Conservation (phyloP, 2,113 vertebrate genomes). For the Entelurus aequoreus region DNA sequence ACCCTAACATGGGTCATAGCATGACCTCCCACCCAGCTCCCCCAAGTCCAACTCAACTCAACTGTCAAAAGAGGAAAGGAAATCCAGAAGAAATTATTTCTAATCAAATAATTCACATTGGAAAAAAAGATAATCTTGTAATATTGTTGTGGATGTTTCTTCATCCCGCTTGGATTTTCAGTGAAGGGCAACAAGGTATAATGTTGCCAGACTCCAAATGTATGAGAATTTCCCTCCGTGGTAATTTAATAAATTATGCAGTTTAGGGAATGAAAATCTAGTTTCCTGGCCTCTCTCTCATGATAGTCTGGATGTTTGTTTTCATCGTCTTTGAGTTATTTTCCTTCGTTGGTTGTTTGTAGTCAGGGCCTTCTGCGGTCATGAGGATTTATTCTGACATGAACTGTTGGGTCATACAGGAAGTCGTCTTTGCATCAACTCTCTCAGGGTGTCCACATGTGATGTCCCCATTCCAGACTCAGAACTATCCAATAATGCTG, state of each 20-base stretch:
- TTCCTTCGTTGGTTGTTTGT: slow-evolving; percentile 68
- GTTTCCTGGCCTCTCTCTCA: slow-evolving; percentile 43
- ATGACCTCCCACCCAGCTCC: slow-evolving; percentile 16
- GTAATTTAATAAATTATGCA: slow-evolving; percentile 33
- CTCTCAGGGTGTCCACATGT: slow-evolving; percentile 18
- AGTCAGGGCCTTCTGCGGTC: slow-evolving; percentile 55
- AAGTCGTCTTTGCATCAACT: slow-evolving; percentile 31
- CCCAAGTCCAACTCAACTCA: slow-evolving; percentile 22
- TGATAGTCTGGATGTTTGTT: slow-evolving; percentile 65
- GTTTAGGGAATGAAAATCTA: slow-evolving; percentile 31
- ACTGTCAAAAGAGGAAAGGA: slow-evolving; percentile 30
- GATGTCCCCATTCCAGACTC: slow-evolving; percentile 1
- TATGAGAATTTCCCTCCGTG: slow-evolving; percentile 21
- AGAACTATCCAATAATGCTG: background rate
- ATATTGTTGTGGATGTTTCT: slow-evolving; percentile 19
- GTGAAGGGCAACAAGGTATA: slow-evolving; percentile 4
- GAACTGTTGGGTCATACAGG: slow-evolving; percentile 38
- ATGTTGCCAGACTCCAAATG: background rate
- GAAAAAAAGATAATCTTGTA: slow-evolving; percentile 23
- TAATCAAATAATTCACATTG: slow-evolving; percentile 24
- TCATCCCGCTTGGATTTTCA: slow-evolving; percentile 16
- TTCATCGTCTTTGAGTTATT: slow-evolving; percentile 55
- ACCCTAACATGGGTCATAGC: slow-evolving; percentile 23
- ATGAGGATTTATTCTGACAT: slow-evolving; percentile 61
- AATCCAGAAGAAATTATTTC: slow-evolving; percentile 13